Evolutionary conservation across 2,888 invertebrate genomes (phyloP).

Genomic region (Andricus curvator): DNA sequence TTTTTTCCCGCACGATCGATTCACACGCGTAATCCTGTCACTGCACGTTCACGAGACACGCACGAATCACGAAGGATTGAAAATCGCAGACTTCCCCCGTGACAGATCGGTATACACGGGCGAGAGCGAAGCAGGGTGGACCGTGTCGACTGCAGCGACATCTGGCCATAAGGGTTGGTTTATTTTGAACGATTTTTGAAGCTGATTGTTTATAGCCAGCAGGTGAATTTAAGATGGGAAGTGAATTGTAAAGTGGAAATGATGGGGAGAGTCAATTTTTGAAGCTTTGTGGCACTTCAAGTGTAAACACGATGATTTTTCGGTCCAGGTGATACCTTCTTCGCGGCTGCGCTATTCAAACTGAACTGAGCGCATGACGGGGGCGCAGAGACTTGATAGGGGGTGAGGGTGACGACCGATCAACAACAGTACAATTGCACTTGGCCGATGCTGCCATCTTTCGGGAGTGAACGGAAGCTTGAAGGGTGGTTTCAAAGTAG

Average conservation of each 20-base stretch:
- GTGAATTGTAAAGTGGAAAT: neutral
- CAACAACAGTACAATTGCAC: conserved; percentile 21
- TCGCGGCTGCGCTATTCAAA: conserved; percentile 54
- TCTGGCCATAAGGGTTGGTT: conserved; percentile 52
- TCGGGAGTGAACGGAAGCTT: neutral
- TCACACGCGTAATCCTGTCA: conserved; percentile 13
- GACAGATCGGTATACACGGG: conserved; percentile 33
- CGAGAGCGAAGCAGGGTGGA: conserved; percentile 63
- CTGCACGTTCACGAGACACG: conserved; percentile 31
- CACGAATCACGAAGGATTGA: conserved; percentile 9
- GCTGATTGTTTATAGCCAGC: neutral
- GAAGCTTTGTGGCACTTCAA: conserved; percentile 3
- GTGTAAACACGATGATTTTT: conserved; percentile 10
- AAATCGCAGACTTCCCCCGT: conserved; percentile 30
- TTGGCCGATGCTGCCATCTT: conserved; percentile 2
- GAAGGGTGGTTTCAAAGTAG: neutral
- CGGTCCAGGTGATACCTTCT: neutral
- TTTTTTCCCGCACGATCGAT: neutral
- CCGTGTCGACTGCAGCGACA: conserved; percentile 65
- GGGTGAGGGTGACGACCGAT: conserved; percentile 37
- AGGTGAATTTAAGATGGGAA: neutral
- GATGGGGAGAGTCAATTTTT: neutral
- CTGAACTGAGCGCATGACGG: conserved; percentile 55
- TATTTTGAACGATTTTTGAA: neutral
- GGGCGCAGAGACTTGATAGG: conserved; percentile 54